Percentiles rank a stretch among this genome's conserved stretches.
Evolutionary conservation across 2,888 invertebrate species (phyloP).

Genomic region (Sinhomidia bicolor): DNA sequence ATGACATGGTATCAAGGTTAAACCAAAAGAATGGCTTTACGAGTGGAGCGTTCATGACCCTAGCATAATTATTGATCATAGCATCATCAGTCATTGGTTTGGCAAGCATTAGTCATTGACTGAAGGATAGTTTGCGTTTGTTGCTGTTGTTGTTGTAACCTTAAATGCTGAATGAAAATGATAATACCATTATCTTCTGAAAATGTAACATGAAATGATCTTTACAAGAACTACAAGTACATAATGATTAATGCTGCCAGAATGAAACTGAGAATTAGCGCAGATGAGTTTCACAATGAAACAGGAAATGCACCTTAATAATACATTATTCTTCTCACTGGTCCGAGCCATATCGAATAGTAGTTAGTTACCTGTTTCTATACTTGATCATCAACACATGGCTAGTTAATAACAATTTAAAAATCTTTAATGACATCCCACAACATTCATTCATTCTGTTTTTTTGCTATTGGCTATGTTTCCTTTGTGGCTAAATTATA

Average conservation of each 20-base stretch:
- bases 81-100: neutral
- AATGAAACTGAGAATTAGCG: neutral
- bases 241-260: neutral
- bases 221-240: neutral
- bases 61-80: conserved; percentile 1
- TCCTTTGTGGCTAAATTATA: too few species aligned
- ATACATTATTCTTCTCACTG: neutral
- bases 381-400: too few species aligned
- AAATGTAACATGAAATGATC: neutral
- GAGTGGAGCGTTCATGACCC: conserved; percentile 61
- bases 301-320: conserved; percentile 55
- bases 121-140: neutral
- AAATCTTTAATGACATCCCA: too few species aligned
- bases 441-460: too few species aligned
- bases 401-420: too few species aligned
- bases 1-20: conserved; percentile 67
- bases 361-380: neutral
- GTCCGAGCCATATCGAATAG: too few species aligned
- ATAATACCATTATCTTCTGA: neutral
- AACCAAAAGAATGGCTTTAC: conserved; percentile 45
- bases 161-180: neutral
- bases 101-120: neutral
- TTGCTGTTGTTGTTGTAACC: neutral
- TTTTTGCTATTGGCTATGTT: too few species aligned
- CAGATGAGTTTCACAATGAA: conserved; percentile 29